Evolutionary conservation across 2,888 invertebrate species (phyloP), one percentile per base, ranked within the genome.

Genomic region (Blastobasis adustella): DNA sequence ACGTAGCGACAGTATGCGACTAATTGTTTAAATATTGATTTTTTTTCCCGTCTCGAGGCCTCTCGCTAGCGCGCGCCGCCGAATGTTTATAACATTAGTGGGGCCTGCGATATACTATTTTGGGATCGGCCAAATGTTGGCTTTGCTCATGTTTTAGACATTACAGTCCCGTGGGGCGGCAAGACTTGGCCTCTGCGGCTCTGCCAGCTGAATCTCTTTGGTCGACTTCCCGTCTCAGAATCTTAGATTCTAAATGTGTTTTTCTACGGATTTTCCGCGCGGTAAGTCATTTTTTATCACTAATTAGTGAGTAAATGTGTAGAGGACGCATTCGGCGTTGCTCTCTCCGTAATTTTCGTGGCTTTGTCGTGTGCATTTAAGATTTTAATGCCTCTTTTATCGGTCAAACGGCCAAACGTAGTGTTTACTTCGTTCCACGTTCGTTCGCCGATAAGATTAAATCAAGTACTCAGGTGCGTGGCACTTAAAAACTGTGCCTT

Each of bases 41-140:
- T 80, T 79, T 72, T 76, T 76, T 67, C 42, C 9, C 66, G 58
- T 65, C 10, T 61, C 61, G 64, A 67, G 67, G 23, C 23, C 23
- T 57, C 59, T 56, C 63, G 70, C 65, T 64, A 67, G 69, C 72
- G 74, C 76, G 79, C 76, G 74, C 80, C 78, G 10, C 9, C 58
- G 76, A 72, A 78, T 87, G 87, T 87, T 87, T 86, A 86, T 82
- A 84, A 82, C 79, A 81, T 85, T 82, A 76, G 73, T 79, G 83
- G 86, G 82, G 84, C 81, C 84, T 83, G 78, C 72, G 71, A 57
- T 71, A 72, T 71, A 82, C 86, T 87, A 87, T 87, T 87, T 87
- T 80, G 76, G 87, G 87, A 86, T 65, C 83, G 76, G 66, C 73
- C 80, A 81, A 83, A 80, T 81, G 84, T 79, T 82, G 71, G 74